These are phyloP conservation scores for Gopherus flavomarginatus DNA, from an alignment of 2,113 vertebrate genomes.

Conservation along the genomic window DNA sequence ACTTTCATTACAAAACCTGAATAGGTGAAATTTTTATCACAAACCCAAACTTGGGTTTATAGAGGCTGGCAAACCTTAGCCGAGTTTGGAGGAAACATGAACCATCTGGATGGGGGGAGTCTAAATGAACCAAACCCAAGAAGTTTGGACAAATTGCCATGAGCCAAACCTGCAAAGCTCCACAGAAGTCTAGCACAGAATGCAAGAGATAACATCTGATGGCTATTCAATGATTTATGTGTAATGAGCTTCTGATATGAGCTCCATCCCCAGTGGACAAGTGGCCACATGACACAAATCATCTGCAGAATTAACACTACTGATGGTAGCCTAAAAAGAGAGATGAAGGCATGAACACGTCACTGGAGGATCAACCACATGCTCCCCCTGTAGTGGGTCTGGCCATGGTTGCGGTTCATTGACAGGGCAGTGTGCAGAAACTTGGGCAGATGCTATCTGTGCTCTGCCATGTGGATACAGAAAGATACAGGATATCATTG, in stretches of 20 bases:
- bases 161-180: background rate
- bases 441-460: background rate
- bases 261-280: background rate
- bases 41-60: too few species aligned
- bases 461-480: background rate
- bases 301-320: background rate
- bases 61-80: too few species aligned
- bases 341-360: background rate
- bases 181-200: background rate
- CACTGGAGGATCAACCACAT: background rate
- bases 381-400: background rate
- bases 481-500: background rate
- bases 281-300: background rate
- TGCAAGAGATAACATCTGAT: background rate
- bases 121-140: background rate
- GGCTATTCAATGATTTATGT: background rate
- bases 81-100: background rate
- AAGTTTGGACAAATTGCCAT: background rate
- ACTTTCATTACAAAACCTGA: background rate
- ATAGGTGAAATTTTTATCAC: background rate
- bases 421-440: background rate
- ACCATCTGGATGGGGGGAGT: background rate
- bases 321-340: background rate
- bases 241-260: background rate
- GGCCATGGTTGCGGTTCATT: background rate